Percentiles rank a stretch among this genome's conserved stretches.
Evolutionary conservation across 2,888 invertebrate species (phyloP).

Genomic region (Hypomecis atomaria): DNA sequence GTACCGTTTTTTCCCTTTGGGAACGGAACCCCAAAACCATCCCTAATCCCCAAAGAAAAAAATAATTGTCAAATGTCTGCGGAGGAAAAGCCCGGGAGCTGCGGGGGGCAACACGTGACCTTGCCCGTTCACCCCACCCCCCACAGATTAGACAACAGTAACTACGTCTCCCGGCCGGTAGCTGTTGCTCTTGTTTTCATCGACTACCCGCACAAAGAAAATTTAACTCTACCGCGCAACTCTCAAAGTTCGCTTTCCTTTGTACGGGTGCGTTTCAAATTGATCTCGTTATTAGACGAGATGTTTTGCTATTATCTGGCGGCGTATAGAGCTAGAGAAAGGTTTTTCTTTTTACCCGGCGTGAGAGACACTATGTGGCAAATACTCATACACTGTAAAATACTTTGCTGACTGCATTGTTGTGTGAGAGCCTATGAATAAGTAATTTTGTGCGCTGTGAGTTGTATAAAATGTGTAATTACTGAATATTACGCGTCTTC

Average conservation of each 20-base stretch:
- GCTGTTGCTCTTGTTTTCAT: slow-evolving; percentile 33
- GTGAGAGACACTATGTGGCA: too few relatives aligned
- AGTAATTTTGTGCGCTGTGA: too few relatives aligned
- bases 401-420: too few relatives aligned
- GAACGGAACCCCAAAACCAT: too few relatives aligned
- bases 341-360: too few relatives aligned
- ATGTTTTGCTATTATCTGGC: slow-evolving; percentile 27
- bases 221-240: slow-evolving; percentile 7
- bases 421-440: too few relatives aligned
- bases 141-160: slow-evolving; percentile 8
- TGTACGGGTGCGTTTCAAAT: not conserved
- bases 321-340: not conserved
- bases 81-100: slow-evolving; percentile 26
- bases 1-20: too few relatives aligned
- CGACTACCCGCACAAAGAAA: slow-evolving; percentile 11
- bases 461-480: too few relatives aligned
- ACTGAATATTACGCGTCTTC: too few relatives aligned
- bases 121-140: slow-evolving; percentile 33
- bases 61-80: slow-evolving; percentile 24
- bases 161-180: slow-evolving; percentile 12
- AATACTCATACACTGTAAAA: too few relatives aligned
- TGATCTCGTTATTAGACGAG: slow-evolving; percentile 22
- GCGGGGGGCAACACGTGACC: slow-evolving; percentile 29
- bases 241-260: not conserved
- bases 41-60: slow-evolving; percentile 21